These are phyloP conservation scores for Brachypterus glaber DNA, from an alignment of 2,888 invertebrate genomes.

Conservation along the genomic window DNA sequence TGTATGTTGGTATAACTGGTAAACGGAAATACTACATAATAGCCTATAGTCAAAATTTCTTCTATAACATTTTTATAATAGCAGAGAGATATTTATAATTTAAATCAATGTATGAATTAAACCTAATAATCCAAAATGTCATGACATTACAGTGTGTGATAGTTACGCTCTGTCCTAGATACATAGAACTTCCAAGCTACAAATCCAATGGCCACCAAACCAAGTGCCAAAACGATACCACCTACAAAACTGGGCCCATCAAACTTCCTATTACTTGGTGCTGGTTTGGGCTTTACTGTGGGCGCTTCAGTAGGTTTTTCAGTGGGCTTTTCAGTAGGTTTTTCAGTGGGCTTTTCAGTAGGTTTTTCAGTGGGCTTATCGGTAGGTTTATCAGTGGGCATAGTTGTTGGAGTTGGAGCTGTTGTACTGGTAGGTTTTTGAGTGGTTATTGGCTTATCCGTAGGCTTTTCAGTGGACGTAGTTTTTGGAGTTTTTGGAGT, in stretches of 20 bases:
- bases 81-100: too few relatives aligned
- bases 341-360: constrained; percentile 12
- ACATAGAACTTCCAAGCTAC: constrained; percentile 84
- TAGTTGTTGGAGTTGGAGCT: constrained; percentile 16
- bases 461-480: constrained; percentile 15
- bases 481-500: constrained; percentile 17
- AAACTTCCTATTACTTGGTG: constrained; percentile 41
- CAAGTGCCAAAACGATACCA: constrained; percentile 73
- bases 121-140: too few relatives aligned
- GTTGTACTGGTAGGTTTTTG: constrained; percentile 9
- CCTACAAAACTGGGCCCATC: constrained; percentile 74
- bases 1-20: too few relatives aligned
- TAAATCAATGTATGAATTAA: too few relatives aligned
- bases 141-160: constrained; percentile 76
- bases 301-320: constrained; percentile 16
- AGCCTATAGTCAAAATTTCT: too few relatives aligned
- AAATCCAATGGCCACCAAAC: constrained; percentile 68
- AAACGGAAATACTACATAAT: too few relatives aligned
- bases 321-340: constrained; percentile 15
- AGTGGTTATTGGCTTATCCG: constrained; percentile 17
- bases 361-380: constrained; percentile 16
- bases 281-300: constrained; percentile 29
- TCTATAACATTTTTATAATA: too few relatives aligned
- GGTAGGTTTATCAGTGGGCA: constrained; percentile 16
- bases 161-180: constrained; percentile 74